Conservation (phyloP, 1,140 invertebrate genomes). For the Eubasilissa regina region DNA sequence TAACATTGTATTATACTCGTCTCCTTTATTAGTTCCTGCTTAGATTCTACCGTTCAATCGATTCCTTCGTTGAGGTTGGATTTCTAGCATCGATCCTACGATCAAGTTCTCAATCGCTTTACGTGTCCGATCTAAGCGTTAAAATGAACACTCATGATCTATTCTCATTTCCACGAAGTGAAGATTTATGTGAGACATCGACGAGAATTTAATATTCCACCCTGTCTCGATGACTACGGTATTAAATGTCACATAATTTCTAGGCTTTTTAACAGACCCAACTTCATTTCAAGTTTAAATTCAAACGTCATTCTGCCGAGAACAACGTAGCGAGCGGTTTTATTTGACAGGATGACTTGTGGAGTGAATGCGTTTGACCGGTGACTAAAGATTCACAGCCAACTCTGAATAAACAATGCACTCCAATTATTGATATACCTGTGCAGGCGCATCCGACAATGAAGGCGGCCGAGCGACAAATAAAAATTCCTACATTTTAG, state of each 20-base stretch:
- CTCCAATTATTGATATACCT: no score
- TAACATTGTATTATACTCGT: no score
- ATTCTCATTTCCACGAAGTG: slow-evolving; percentile 53
- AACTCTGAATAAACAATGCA: slow-evolving; percentile 15
- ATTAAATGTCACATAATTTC: slow-evolving; percentile 58
- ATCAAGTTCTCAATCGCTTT: no score
- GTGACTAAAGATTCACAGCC: background rate
- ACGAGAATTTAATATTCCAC: slow-evolving; percentile 53
- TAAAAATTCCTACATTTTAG: no score
- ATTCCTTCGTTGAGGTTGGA: no score
- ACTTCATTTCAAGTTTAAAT: slow-evolving; percentile 48
- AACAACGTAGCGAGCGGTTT: slow-evolving; percentile 40
- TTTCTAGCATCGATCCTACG: no score
- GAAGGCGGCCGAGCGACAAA: no score
- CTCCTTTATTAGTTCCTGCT: no score
- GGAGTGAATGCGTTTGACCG: slow-evolving; percentile 5
- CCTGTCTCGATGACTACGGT: slow-evolving; percentile 45
- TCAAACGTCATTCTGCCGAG: slow-evolving; percentile 45
- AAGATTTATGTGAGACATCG: slow-evolving; percentile 52
- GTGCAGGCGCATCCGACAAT: no score
- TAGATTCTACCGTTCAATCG: no score
- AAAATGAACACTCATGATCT: slow-evolving; percentile 45
- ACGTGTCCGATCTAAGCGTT: no score
- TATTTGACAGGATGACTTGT: slow-evolving; percentile 53
- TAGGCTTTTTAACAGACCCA: slow-evolving; percentile 46